These are phyloP conservation scores for Falco naumanni DNA, from an alignment of 2,797 vertebrate species.

Conservation along the genomic window DNA sequence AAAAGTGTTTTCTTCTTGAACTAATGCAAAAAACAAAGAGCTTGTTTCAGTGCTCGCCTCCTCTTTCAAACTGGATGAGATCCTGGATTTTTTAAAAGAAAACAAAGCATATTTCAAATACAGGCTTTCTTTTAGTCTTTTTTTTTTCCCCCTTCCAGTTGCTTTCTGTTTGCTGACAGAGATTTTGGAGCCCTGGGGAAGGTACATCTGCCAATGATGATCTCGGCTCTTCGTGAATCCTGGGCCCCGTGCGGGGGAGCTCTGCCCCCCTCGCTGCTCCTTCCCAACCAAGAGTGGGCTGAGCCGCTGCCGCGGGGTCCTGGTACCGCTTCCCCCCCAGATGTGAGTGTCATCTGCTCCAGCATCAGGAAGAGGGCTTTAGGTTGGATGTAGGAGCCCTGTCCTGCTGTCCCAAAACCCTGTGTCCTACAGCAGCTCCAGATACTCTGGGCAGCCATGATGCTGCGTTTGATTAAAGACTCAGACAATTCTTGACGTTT, in stretches of 20 bases:
- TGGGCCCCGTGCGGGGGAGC: background rate
- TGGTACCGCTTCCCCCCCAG: accelerated
- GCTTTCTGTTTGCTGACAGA: slow-evolving; percentile 30
- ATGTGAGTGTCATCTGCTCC: background rate
- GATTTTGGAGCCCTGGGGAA: slow-evolving; percentile 8
- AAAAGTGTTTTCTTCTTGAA: background rate
- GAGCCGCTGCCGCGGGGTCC: background rate
- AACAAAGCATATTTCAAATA: slow-evolving; percentile 43
- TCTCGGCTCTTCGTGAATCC: background rate
- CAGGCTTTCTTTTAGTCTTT: background rate
- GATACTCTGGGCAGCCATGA: background rate
- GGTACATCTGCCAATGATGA: slow-evolving; percentile 5
- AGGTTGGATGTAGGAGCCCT: background rate
- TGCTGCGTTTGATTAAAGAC: accelerated
- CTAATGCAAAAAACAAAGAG: slow-evolving; percentile 23
- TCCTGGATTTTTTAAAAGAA: slow-evolving; percentile 33
- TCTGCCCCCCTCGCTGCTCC: background rate
- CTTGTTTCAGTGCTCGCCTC: background rate
- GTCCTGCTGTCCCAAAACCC: background rate
- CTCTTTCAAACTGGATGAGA: slow-evolving; percentile 25
- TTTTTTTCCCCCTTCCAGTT: background rate
- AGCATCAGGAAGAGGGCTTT: background rate
- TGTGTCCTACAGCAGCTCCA: background rate
- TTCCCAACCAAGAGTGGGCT: background rate
- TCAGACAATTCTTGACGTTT: background rate